A percentile compares a stretch with the other conserved stretches of the same genome.
phyloP scores from a whole-genome alignment of 2,797 vertebrate genomes.

The Pantherophis vulpinus region DNA sequence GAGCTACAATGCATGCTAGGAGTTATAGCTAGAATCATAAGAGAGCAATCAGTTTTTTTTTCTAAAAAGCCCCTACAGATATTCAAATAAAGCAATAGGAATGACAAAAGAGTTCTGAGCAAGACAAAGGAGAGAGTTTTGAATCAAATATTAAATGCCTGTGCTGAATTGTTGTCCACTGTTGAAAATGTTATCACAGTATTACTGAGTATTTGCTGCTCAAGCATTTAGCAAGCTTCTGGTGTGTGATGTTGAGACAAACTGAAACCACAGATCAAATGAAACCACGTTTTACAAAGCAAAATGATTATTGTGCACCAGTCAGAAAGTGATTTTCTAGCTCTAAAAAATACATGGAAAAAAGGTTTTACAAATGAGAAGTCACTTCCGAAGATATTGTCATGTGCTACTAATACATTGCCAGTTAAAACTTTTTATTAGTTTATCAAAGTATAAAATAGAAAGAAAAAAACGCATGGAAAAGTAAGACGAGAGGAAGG shows the following conservation, averaged over 20 bases:
- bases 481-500: no score
- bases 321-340: background rate
- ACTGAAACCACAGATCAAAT: background rate
- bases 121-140: background rate
- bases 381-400: background rate
- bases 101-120: background rate
- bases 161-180: background rate
- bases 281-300: background rate
- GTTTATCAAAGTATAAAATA: no score
- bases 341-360: background rate
- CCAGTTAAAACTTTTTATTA: no score
- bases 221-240: background rate
- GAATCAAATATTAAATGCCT: background rate
- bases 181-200: background rate
- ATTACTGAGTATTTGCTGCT: background rate
- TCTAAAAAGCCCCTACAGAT: background rate
- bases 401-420: background rate
- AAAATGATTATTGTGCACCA: background rate
- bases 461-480: no score
- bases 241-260: background rate
- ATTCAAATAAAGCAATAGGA: background rate
- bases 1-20: background rate
- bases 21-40: background rate
- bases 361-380: background rate
- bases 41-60: background rate